These are phyloP conservation scores for Tychaedon coryphoeus DNA, from an alignment of 2,113 vertebrate species.

Conservation along the genomic window DNA sequence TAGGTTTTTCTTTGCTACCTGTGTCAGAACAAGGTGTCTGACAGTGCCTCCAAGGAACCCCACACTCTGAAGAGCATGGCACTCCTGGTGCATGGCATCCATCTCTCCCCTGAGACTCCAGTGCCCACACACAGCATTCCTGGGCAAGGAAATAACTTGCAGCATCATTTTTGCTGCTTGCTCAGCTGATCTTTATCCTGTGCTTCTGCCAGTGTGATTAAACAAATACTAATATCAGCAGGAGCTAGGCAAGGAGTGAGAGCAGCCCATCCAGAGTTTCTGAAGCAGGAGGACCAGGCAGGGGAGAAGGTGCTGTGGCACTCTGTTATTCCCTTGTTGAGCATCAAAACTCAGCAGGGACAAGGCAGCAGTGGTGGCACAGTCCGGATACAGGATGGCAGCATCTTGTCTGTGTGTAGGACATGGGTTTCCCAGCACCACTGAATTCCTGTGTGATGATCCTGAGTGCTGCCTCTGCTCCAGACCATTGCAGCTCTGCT, in stretches of 20 bases:
- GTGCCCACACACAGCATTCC: fast-evolving
- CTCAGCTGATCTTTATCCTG: neutral
- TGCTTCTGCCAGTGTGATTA: neutral
- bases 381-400: neutral
- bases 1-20: neutral
- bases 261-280: neutral
- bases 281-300: neutral
- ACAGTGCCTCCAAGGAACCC: neutral
- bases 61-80: fast-evolving
- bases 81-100: neutral
- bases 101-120: fast-evolving
- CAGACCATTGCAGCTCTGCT: neutral
- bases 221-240: neutral
- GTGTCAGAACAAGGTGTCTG: neutral
- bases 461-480: neutral
- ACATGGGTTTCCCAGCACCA: fast-evolving
- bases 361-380: neutral
- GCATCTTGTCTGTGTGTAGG: neutral
- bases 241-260: neutral
- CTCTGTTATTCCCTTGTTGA: neutral
- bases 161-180: neutral
- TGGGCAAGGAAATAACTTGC: neutral
- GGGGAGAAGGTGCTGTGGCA: neutral
- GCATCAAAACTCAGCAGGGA: neutral
- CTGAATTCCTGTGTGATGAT: neutral